Evolutionary conservation across 2,797 vertebrate genomes (phyloP).

Genomic region (Potorous gilbertii): DNA sequence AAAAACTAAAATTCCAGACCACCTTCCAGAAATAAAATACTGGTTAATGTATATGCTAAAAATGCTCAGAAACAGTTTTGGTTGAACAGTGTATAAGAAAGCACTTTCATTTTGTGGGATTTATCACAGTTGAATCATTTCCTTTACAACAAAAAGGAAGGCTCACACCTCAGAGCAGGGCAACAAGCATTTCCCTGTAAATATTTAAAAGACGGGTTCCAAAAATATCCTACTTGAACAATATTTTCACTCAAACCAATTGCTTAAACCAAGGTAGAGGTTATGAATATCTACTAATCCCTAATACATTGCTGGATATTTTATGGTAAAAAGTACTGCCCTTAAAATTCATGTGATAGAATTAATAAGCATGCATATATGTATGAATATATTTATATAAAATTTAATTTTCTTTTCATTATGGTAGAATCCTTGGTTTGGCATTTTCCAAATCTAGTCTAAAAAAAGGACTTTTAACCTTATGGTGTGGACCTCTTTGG

Average conservation of each 20-base stretch:
- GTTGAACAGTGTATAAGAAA: constrained; percentile 36
- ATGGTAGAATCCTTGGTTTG: not conserved
- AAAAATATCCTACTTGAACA: constrained; percentile 66
- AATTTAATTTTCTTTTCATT: not conserved
- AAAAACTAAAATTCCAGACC: not conserved
- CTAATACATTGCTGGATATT: not conserved
- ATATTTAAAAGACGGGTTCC: constrained; percentile 55
- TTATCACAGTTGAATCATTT: constrained; percentile 66
- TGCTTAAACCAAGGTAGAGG: constrained; percentile 40
- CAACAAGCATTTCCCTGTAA: constrained; percentile 62
- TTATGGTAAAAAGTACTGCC: not conserved
- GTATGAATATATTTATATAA: not conserved
- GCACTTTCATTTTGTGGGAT: constrained; percentile 50
- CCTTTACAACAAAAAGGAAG: constrained; percentile 55
- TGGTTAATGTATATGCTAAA: not conserved
- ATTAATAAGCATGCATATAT: not conserved
- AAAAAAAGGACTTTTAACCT: not conserved
- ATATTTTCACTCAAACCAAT: constrained; percentile 56
- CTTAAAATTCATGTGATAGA: not conserved
- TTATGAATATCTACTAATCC: not conserved
- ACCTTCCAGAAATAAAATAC: not conserved
- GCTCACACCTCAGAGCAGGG: constrained; percentile 54
- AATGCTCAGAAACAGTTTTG: constrained; percentile 23
- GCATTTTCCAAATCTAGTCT: not conserved
- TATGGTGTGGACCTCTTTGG: not conserved